These are phyloP conservation scores for Proisotoma minuta DNA, from an alignment of 2,888 invertebrate genomes.

Conservation along the genomic window DNA sequence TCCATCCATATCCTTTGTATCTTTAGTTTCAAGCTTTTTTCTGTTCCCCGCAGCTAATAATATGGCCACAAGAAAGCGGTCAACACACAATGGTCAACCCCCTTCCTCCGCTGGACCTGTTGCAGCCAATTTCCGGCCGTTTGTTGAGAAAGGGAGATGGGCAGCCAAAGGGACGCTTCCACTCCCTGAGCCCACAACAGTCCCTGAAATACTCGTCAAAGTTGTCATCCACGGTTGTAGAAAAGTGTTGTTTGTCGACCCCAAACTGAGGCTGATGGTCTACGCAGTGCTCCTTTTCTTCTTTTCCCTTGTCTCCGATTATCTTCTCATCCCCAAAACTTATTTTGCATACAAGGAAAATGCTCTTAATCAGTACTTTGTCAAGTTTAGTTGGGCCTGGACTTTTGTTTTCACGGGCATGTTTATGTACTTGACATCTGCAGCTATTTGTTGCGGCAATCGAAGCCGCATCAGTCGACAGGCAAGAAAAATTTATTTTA, in stretches of 20 bases:
- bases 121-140: conserved; percentile 6
- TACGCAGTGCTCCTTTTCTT: conserved; percentile 78
- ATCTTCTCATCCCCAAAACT: conserved; percentile 72
- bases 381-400: conserved; percentile 98
- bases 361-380: conserved; percentile 85
- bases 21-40: no score
- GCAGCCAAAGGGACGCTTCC: conserved; percentile 53
- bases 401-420: conserved; percentile 72
- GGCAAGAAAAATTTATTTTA: no score
- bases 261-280: conserved; percentile 75
- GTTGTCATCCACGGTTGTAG: conserved; percentile 82
- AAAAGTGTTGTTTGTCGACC: conserved; percentile 79
- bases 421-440: conserved; percentile 74
- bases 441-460: conserved; percentile 78
- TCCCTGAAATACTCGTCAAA: conserved; percentile 72
- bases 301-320: conserved; percentile 78
- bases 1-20: no score
- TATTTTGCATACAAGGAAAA: conserved; percentile 91
- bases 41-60: no score
- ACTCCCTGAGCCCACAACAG: conserved; percentile 74
- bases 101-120: conserved; percentile 1
- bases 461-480: conserved; percentile 64
- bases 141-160: conserved; percentile 37
- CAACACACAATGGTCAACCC: no score
- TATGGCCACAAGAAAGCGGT: neutral